A percentile compares a stretch with the other conserved stretches of the same genome.
Evolutionary conservation across 2,888 invertebrate genomes (phyloP).

Genomic region (Theretra japonica): DNA sequence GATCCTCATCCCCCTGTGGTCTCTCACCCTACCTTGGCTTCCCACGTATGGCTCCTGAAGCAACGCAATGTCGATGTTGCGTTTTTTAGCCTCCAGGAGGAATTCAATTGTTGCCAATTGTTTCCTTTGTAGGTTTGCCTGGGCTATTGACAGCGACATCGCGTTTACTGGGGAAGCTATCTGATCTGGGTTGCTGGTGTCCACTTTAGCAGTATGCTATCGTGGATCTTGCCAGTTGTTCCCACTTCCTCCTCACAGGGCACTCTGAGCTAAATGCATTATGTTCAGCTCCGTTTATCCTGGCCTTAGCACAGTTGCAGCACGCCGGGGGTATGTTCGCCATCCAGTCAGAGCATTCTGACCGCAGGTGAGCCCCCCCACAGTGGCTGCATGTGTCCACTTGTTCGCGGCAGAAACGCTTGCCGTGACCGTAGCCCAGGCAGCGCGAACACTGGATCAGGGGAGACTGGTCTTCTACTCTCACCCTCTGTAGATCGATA

Average conservation of each 20-base stretch:
- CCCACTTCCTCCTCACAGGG: slow-evolving; percentile 28
- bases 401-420: background rate
- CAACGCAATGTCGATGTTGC: background rate
- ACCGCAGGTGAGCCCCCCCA: too few relatives aligned
- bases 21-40: too few relatives aligned
- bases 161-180: background rate
- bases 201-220: slow-evolving; percentile 36
- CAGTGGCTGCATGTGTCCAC: too few relatives aligned
- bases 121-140: slow-evolving; percentile 29
- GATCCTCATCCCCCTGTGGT: too few relatives aligned
- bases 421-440: slow-evolving; percentile 37
- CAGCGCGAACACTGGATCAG: slow-evolving; percentile 40
- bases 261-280: background rate
- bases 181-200: background rate
- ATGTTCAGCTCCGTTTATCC: too few relatives aligned
- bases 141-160: background rate
- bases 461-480: slow-evolving; percentile 35
- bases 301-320: too few relatives aligned
- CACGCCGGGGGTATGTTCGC: too few relatives aligned
- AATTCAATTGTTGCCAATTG: slow-evolving; percentile 25
- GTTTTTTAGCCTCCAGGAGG: background rate
- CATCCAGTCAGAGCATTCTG: too few relatives aligned
- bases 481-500: slow-evolving; percentile 30
- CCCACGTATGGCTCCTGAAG: slow-evolving; percentile 5
- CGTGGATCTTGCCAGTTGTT: slow-evolving; percentile 31